Percentiles rank a stretch among this genome's conserved stretches.
Evolutionary conservation across 2,797 vertebrate species (phyloP).

Genomic region (Pogonophryne albipinna): DNA sequence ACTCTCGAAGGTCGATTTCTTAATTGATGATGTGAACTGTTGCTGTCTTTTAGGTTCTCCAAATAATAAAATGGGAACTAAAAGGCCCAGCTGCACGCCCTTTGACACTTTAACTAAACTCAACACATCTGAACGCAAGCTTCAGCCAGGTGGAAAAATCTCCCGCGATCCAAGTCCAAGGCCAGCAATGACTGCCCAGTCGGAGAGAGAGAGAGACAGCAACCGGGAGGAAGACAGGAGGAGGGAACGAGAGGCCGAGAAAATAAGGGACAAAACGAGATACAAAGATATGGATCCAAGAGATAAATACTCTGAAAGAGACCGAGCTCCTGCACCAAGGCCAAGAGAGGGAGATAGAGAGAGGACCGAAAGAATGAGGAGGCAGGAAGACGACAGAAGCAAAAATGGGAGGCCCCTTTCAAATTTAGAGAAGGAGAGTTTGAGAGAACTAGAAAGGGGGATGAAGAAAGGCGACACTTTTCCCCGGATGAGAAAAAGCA

Average conservation of each 20-base stretch:
- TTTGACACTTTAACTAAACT: conserved; percentile 72
- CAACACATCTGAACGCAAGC: conserved; percentile 71
- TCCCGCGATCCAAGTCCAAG: conserved; percentile 75
- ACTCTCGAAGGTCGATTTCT: conserved; percentile 12
- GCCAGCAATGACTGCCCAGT: conserved; percentile 56
- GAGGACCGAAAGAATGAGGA: conserved; percentile 62
- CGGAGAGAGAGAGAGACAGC: conserved; percentile 66
- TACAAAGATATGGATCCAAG: conserved; percentile 57
- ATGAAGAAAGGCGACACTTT: conserved; percentile 79
- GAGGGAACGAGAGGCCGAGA: conserved; percentile 64
- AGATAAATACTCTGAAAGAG: conserved; percentile 57
- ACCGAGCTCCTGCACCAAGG: conserved; percentile 39
- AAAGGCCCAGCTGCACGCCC: conserved; percentile 71
- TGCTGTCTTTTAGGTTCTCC: conserved; percentile 72
- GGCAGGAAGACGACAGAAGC: conserved; percentile 54
- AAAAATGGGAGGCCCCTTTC: conserved; percentile 61
- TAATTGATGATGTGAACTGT: conserved; percentile 27
- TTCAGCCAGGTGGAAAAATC: conserved; percentile 72
- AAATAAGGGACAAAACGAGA: conserved; percentile 62
- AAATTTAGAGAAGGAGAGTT: conserved; percentile 31
- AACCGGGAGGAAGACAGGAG: conserved; percentile 61
- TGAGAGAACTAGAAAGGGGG: conserved; percentile 48
- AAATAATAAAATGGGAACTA: conserved; percentile 81
- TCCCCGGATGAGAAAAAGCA: conserved; percentile 70
- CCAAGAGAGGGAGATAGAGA: conserved; percentile 67